Evolutionary conservation across 2,113 vertebrate genomes (phyloP).

Genomic region (Cheirogaleus medius): DNA sequence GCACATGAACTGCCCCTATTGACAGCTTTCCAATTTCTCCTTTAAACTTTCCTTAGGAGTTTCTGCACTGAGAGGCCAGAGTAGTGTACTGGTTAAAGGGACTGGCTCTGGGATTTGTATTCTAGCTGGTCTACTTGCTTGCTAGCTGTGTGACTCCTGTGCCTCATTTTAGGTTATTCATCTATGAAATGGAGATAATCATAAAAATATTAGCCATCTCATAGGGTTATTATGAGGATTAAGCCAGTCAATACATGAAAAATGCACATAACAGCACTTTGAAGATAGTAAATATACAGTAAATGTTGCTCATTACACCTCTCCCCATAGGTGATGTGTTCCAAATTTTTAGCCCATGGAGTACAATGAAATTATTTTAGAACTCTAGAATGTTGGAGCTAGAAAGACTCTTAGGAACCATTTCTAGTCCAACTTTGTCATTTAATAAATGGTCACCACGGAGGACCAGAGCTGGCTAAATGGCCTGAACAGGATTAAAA

Average conservation of each 20-base stretch:
- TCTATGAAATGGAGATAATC: not conserved
- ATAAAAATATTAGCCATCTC: not conserved
- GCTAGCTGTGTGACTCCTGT: not conserved
- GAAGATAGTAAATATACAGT: not conserved
- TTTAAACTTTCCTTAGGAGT: not conserved
- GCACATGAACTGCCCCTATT: not conserved
- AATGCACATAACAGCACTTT: not conserved
- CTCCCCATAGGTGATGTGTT: not conserved
- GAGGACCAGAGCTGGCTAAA: not conserved
- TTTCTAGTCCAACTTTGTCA: not conserved
- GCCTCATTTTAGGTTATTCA: not conserved
- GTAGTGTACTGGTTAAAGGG: not conserved
- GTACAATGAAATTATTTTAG: slow-evolving; percentile 23
- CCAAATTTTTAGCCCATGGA: not conserved
- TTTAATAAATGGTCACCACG: not conserved
- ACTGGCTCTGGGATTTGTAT: not conserved
- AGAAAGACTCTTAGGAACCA: not conserved
- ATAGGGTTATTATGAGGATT: not conserved
- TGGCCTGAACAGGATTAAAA: slow-evolving; percentile 13
- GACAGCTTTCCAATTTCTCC: not conserved
- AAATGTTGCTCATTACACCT: not conserved
- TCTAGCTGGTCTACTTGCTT: not conserved
- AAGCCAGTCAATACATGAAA: not conserved
- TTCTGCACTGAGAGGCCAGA: not conserved
- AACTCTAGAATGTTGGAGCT: not conserved